A percentile compares a stretch with the other conserved stretches of the same genome.
Conservation (phyloP, 2,888 invertebrate genomes). For the Tetragnatha montana region DNA sequence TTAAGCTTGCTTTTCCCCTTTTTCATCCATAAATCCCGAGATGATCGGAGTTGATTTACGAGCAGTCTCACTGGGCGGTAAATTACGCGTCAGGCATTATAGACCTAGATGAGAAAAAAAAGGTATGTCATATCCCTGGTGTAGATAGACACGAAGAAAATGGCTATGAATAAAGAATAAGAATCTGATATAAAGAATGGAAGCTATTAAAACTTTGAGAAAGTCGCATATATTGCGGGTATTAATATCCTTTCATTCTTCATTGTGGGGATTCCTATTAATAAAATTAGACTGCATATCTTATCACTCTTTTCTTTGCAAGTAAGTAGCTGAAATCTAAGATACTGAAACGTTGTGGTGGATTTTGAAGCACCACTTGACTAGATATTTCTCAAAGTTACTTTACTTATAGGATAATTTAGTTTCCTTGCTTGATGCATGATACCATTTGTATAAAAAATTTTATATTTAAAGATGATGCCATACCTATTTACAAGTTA, state of each 20-base stretch:
- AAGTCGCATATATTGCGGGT: slow-evolving; percentile 8
- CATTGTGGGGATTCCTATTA: neutral
- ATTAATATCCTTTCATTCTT: slow-evolving; percentile 8
- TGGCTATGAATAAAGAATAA: slow-evolving; percentile 33
- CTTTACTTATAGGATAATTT: no score
- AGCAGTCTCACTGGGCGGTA: slow-evolving; percentile 53
- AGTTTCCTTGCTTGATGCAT: no score
- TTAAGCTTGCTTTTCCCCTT: slow-evolving; percentile 44
- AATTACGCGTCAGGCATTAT: slow-evolving; percentile 64
- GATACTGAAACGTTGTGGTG: no score
- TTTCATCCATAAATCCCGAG: slow-evolving; percentile 41
- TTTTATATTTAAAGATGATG: no score
- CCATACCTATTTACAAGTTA: no score
- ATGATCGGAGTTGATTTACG: slow-evolving; percentile 59
- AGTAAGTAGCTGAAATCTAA: no score
- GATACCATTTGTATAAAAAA: no score
- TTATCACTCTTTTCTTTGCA: no score
- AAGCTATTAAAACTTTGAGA: slow-evolving; percentile 19
- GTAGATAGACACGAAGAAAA: slow-evolving; percentile 38
- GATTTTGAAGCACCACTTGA: no score
- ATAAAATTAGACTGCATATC: neutral
- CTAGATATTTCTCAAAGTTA: no score
- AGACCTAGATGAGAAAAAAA: slow-evolving; percentile 35
- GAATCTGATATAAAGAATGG: slow-evolving; percentile 10
- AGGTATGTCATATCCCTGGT: neutral